These are phyloP conservation scores for Globodera rostochiensis DNA, from an alignment of 1,140 invertebrate genomes.

Conservation along the genomic window DNA sequence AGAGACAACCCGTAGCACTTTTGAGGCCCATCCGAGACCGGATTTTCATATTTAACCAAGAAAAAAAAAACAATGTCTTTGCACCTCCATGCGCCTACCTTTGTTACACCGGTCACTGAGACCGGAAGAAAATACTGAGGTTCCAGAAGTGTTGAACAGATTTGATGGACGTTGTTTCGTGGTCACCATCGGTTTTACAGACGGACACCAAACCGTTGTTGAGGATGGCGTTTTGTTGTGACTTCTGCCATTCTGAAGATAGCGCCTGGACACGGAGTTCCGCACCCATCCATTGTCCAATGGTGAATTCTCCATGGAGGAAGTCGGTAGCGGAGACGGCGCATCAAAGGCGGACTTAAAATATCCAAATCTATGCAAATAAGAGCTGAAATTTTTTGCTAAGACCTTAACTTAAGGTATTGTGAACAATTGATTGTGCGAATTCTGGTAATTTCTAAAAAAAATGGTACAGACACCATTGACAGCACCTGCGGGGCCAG, in stretches of 20 bases:
- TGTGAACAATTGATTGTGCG: not conserved
- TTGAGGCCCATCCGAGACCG: not conserved
- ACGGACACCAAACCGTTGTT: constrained; percentile 25
- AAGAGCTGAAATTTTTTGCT: too few relatives aligned
- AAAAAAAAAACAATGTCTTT: too few relatives aligned
- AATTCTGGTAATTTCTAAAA: too few relatives aligned
- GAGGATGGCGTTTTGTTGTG: not conserved
- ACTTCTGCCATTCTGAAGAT: constrained; percentile 40
- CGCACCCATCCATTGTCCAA: constrained; percentile 23
- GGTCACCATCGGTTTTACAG: constrained; percentile 10
- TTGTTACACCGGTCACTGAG: constrained; percentile 8
- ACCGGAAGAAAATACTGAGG: not conserved
- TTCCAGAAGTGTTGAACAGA: constrained; percentile 30
- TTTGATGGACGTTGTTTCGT: constrained; percentile 27
- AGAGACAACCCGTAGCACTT: too few relatives aligned
- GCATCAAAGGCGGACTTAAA: not conserved
- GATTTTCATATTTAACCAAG: too few relatives aligned
- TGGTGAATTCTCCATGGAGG: not conserved
- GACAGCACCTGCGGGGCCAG: not conserved
- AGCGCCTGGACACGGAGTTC: constrained; percentile 44
- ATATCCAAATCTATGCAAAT: not conserved
- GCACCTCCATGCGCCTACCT: not conserved
- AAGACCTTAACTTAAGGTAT: not conserved
- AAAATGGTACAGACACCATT: too few relatives aligned
- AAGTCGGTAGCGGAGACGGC: not conserved